These are phyloP conservation scores for Ascaphus truei DNA, from an alignment of 2,113 vertebrate species.

Conservation along the genomic window DNA sequence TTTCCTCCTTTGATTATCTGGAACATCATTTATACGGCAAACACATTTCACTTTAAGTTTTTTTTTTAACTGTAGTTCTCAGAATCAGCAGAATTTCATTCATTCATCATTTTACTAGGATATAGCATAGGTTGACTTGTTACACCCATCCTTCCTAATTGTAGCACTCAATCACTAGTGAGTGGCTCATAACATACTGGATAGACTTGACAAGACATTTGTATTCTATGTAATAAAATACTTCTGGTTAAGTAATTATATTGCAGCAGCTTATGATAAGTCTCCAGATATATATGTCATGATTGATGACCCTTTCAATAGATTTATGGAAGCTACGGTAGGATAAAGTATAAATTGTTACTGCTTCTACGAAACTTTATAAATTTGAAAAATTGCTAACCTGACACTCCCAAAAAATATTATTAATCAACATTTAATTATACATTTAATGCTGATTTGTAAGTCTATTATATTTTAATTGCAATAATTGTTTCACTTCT, in stretches of 20 bases:
- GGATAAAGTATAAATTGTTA: slow-evolving; percentile 18
- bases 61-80: no score
- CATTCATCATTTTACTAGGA: slow-evolving; percentile 39
- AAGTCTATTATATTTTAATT: no score
- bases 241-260: slow-evolving; percentile 56
- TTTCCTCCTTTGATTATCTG: no score
- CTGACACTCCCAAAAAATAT: not conserved
- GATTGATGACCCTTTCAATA: slow-evolving; percentile 48
- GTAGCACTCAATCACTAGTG: slow-evolving; percentile 54
- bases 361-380: no score
- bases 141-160: slow-evolving; percentile 53
- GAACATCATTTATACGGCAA: no score
- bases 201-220: slow-evolving; percentile 52
- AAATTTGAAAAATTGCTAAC: not conserved
- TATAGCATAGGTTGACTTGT: slow-evolving; percentile 41
- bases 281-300: slow-evolving; percentile 50
- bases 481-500: no score
- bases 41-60: no score
- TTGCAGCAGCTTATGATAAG: slow-evolving; percentile 48
- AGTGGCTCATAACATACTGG: slow-evolving; percentile 46
- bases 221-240: slow-evolving; percentile 47
- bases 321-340: slow-evolving; percentile 24
- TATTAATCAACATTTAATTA: not conserved
- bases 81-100: not conserved
- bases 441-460: no score